phyloP scores from a whole-genome alignment of 2,888 invertebrate genomes.

The Torymus texanus region DNA sequence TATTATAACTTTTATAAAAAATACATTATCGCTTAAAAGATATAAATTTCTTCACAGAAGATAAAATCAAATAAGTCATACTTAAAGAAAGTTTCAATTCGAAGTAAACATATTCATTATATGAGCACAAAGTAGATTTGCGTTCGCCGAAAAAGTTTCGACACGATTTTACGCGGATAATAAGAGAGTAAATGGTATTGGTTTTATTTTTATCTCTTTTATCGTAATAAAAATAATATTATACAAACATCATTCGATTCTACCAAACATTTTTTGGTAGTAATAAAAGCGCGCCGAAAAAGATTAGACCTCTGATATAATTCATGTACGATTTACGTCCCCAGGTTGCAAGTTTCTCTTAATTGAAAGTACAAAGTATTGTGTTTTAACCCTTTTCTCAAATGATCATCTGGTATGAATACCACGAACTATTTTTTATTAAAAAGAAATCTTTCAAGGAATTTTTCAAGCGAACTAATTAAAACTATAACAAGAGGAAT shows the following conservation, averaged over 20 bases:
- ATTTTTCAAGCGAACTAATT: slow-evolving; percentile 39
- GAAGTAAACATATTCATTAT: slow-evolving; percentile 1
- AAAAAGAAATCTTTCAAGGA: slow-evolving; percentile 5
- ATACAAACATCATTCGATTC: slow-evolving; percentile 14
- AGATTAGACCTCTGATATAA: not conserved
- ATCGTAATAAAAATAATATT: slow-evolving; percentile 4
- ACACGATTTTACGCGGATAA: not conserved
- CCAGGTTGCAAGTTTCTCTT: no score
- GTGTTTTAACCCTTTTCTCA: no score
- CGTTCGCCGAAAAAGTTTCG: slow-evolving; percentile 27
- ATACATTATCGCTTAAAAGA: not conserved
- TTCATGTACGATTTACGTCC: no score
- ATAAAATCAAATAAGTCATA: slow-evolving; percentile 19
- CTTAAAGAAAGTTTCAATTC: slow-evolving; percentile 21
- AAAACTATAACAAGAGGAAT: slow-evolving; percentile 31
- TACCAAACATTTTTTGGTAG: slow-evolving; percentile 41
- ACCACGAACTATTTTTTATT: no score
- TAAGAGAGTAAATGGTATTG: not conserved
- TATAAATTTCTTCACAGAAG: slow-evolving; percentile 34
- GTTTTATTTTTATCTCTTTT: not conserved
- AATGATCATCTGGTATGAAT: no score
- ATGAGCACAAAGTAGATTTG: not conserved
- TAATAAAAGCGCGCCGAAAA: not conserved
- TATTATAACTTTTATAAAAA: not conserved
- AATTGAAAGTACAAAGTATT: no score